Evolutionary conservation across 2,113 vertebrate genomes (phyloP).

Genomic region (Dryoscopus gambensis): DNA sequence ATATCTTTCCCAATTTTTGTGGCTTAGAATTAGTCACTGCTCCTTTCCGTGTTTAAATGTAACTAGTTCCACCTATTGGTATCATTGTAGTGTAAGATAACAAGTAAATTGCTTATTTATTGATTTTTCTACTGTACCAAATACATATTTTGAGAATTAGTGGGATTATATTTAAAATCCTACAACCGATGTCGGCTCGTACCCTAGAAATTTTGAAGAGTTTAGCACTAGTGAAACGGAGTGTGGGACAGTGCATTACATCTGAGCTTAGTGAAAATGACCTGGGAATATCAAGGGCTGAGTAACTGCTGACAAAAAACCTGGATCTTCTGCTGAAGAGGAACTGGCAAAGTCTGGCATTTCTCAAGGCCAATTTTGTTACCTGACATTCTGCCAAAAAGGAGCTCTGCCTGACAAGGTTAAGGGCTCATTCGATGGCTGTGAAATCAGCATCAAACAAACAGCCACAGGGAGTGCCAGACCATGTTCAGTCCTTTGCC

Average conservation of each 20-base stretch:
- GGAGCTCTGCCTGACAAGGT: neutral
- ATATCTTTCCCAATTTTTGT: neutral
- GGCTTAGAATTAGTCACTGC: neutral
- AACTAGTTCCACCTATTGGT: neutral
- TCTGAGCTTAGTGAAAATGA: neutral
- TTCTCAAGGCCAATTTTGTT: conserved; percentile 40
- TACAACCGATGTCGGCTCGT: neutral
- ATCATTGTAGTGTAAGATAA: neutral
- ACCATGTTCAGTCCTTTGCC: neutral
- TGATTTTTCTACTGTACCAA: neutral
- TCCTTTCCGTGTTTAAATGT: neutral
- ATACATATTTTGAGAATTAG: neutral
- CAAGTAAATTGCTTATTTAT: neutral
- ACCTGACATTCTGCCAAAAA: conserved; percentile 51
- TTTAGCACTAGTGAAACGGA: neutral
- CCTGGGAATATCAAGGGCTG: neutral
- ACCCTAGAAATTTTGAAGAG: neutral
- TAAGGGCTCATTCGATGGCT: conserved; percentile 31
- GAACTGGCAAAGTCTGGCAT: conserved; percentile 43
- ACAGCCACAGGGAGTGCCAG: conserved; percentile 33
- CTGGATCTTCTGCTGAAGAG: neutral
- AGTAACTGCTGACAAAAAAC: conserved; percentile 2
- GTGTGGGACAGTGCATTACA: neutral
- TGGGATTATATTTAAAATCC: neutral
- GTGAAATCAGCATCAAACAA: conserved; percentile 53